A percentile compares a stretch with the other conserved stretches of the same genome.
Conservation (phyloP, 1,140 invertebrate species). For the Sarcophaga bullata region DNA sequence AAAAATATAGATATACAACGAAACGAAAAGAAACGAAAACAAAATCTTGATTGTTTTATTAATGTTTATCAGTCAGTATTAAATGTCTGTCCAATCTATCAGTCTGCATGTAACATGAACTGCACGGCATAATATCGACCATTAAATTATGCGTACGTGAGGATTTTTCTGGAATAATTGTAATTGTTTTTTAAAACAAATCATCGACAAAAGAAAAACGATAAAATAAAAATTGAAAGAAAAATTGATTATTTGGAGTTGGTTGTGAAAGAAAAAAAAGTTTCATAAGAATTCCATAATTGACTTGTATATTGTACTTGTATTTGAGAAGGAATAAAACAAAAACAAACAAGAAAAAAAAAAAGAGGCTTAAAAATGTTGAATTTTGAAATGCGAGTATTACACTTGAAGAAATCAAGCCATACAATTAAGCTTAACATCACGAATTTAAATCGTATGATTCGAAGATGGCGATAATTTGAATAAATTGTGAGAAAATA, state of each 20-base stretch:
- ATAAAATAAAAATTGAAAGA: slow-evolving; percentile 19
- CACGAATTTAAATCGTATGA: too few relatives aligned
- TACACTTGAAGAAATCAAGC: too few relatives aligned
- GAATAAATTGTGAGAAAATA: too few relatives aligned
- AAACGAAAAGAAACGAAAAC: too few relatives aligned
- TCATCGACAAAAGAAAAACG: neutral
- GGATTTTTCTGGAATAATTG: slow-evolving; percentile 19
- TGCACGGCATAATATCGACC: slow-evolving; percentile 23
- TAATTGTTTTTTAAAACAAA: slow-evolving; percentile 9
- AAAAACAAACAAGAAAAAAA: too few relatives aligned
- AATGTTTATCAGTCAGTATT: neutral
- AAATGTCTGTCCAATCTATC: neutral
- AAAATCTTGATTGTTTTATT: slow-evolving; percentile 9
- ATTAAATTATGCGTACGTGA: slow-evolving; percentile 26
- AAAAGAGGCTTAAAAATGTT: too few relatives aligned
- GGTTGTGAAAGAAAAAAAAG: neutral
- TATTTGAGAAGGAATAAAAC: too few relatives aligned
- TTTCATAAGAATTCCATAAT: slow-evolving; percentile 2
- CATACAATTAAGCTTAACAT: too few relatives aligned
- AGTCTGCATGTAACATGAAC: slow-evolving; percentile 4
- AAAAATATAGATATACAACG: neutral
- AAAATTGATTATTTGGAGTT: slow-evolving; percentile 17
- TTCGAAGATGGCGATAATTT: too few relatives aligned
- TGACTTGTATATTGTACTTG: neutral
- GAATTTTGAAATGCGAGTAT: too few relatives aligned